A percentile compares a stretch with the other conserved stretches of the same genome.
Conservation (phyloP, 2,797 vertebrate species). For the Potorous gilbertii region DNA sequence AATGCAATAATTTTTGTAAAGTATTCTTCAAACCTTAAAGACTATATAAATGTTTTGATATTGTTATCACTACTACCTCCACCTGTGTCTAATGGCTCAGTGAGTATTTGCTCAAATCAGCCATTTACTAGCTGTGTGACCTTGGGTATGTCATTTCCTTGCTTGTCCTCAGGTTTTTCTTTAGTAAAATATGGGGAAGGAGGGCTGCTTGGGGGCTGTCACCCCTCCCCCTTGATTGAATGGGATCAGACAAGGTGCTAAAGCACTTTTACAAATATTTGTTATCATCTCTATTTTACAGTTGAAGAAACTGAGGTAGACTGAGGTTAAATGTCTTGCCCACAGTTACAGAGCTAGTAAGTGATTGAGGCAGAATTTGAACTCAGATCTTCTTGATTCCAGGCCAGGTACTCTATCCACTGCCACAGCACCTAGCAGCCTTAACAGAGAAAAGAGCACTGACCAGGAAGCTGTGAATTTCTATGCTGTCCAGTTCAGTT, state of each 20-base stretch:
- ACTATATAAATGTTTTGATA: not conserved
- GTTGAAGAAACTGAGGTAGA: not conserved
- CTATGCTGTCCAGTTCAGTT: not conserved
- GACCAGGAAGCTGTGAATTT: not conserved
- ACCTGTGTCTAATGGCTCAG: not conserved
- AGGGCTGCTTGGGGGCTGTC: not conserved
- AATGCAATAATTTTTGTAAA: constrained; percentile 11
- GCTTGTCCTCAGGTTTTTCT: not conserved
- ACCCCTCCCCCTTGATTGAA: not conserved
- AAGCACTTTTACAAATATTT: not conserved
- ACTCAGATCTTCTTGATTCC: not conserved
- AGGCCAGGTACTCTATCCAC: not conserved
- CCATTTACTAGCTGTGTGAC: not conserved
- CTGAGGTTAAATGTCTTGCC: not conserved
- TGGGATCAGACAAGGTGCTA: not conserved
- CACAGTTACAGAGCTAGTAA: not conserved
- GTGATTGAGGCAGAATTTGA: not conserved
- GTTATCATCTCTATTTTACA: not conserved
- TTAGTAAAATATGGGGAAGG: not conserved
- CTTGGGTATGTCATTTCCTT: not conserved
- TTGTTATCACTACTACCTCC: not conserved
- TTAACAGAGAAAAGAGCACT: not conserved
- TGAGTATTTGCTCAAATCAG: not conserved
- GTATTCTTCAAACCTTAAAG: constrained; percentile 9
- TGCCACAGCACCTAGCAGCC: not conserved